Evolutionary conservation across 2,888 invertebrate genomes (phyloP).

Genomic region (Caenorhabditis sulstoni): DNA sequence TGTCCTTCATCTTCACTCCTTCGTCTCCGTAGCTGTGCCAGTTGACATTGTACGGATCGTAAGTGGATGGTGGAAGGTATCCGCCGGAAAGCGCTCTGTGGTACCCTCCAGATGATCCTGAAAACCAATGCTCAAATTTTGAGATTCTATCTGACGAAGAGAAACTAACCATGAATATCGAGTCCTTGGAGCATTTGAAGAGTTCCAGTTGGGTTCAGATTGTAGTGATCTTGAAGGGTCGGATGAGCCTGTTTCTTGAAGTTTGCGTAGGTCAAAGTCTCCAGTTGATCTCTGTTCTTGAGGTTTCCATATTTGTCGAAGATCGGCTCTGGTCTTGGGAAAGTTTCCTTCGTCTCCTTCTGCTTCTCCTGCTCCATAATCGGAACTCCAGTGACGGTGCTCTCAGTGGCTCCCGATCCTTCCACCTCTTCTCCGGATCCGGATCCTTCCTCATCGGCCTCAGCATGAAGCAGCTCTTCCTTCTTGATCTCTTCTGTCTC

Average conservation of each 20-base stretch:
- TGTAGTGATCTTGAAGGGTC: conserved; percentile 53
- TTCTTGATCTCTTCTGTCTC: conserved; percentile 48
- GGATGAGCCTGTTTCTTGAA: conserved; percentile 54
- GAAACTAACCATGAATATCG: conserved; percentile 60
- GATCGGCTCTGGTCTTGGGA: conserved; percentile 56
- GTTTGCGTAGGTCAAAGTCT: conserved; percentile 39
- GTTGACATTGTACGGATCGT: conserved; percentile 66
- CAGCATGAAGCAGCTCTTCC: conserved; percentile 36
- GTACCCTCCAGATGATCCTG: conserved; percentile 63
- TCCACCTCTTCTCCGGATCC: conserved; percentile 44
- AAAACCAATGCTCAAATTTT: conserved; percentile 1
- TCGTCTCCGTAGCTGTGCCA: conserved; percentile 66
- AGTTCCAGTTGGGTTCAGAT: conserved; percentile 52
- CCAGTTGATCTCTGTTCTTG: conserved; percentile 50
- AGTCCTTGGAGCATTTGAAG: conserved; percentile 61
- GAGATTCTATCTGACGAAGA: not conserved
- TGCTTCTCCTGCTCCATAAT: conserved; percentile 34
- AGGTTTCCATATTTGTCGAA: conserved; percentile 50
- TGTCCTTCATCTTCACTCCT: conserved; percentile 54
- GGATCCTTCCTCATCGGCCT: conserved; percentile 39
- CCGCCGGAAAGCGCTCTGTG: conserved; percentile 65
- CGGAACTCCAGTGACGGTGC: conserved; percentile 41
- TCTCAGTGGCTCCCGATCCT: conserved; percentile 37
- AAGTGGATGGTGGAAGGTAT: conserved; percentile 61
- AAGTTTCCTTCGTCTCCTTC: conserved; percentile 17